Conservation (phyloP, 2,113 vertebrate genomes). For the Chlorodrepanis virens region DNA sequence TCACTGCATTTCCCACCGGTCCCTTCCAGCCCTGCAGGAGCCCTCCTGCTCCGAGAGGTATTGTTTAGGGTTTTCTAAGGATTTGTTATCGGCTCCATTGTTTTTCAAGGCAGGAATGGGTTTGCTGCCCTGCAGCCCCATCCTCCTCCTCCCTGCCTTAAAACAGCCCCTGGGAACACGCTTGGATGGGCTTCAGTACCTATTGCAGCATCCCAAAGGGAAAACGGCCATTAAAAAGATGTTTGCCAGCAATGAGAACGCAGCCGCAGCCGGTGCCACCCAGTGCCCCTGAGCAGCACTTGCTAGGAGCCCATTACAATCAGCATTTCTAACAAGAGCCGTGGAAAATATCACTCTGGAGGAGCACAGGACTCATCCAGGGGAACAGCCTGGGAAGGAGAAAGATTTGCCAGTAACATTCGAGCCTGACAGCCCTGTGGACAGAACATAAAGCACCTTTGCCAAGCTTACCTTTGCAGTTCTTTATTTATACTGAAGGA, state of each 20-base stretch:
- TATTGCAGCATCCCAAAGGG: neutral
- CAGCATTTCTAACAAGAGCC: neutral
- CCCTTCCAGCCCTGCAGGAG: neutral
- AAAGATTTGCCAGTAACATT: neutral
- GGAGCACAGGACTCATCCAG: neutral
- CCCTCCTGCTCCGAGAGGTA: neutral
- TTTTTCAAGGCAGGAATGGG: neutral
- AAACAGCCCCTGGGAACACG: neutral
- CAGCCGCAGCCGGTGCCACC: neutral
- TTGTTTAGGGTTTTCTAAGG: neutral
- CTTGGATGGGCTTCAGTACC: neutral
- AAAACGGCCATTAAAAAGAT: neutral
- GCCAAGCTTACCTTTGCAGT: neutral
- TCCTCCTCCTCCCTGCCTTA: fast-evolving
- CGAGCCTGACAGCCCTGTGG: neutral
- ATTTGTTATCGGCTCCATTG: neutral
- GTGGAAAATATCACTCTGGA: neutral
- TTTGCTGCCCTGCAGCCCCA: neutral
- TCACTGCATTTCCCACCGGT: neutral
- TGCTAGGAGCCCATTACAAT: neutral
- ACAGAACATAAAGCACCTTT: neutral
- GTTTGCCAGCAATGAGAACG: neutral
- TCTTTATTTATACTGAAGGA: neutral
- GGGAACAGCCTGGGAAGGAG: neutral
- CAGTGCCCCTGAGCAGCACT: neutral